phyloP scores from a whole-genome alignment of 2,113 vertebrate species.

The Neodon shergylaensis region DNA sequence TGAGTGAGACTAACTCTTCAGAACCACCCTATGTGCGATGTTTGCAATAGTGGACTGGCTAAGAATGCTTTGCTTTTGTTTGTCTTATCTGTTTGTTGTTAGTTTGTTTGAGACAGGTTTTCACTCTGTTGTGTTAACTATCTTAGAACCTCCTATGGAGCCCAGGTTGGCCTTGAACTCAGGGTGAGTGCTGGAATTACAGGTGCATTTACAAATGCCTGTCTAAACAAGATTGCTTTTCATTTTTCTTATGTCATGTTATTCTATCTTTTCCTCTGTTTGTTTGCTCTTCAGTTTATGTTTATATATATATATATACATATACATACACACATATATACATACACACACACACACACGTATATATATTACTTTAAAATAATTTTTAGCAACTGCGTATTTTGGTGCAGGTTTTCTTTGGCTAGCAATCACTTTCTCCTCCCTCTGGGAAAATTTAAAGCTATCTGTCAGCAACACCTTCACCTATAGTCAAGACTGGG shows the following conservation, averaged over 20 bases:
- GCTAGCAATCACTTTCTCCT: not conserved
- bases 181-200: not conserved
- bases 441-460: not conserved
- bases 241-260: not conserved
- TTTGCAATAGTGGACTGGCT: not conserved
- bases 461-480: not conserved
- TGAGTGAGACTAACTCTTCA: not conserved
- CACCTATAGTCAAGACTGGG: not conserved
- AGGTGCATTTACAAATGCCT: not conserved
- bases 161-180: not conserved
- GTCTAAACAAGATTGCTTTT: not conserved
- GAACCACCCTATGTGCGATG: not conserved
- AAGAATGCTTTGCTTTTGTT: not conserved
- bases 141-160: not conserved
- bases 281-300: not conserved
- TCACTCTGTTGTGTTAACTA: not conserved
- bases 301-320: no score
- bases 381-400: not conserved
- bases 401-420: not conserved
- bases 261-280: not conserved
- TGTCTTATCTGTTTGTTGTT: not conserved
- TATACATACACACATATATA: no score
- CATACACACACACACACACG: no score
- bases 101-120: not conserved
- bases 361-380: not conserved